phyloP scores from a whole-genome alignment of 2,888 invertebrate genomes.

The Eurytoma californica region DNA sequence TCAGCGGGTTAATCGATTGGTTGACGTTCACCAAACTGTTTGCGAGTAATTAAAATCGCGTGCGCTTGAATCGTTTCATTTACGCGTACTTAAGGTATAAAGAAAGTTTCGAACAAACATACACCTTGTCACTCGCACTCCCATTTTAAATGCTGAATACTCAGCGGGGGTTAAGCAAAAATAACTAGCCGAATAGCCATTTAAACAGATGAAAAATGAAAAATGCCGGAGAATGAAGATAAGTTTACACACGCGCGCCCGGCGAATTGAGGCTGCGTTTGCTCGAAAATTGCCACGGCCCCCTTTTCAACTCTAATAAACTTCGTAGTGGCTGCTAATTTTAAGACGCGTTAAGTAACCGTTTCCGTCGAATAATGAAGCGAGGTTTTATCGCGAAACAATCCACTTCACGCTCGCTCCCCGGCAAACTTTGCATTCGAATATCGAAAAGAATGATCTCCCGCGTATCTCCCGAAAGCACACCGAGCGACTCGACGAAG shows the following conservation, averaged over 20 bases:
- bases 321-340: not conserved
- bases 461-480: no score
- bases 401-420: not conserved
- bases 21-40: constrained; percentile 9
- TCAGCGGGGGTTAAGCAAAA: not conserved
- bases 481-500: not conserved
- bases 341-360: constrained; percentile 1
- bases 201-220: constrained; percentile 23
- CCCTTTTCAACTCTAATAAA: no score
- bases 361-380: not conserved
- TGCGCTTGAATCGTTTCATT: not conserved
- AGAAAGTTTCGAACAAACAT: not conserved
- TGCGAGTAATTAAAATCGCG: no score
- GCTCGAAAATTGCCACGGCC: constrained; percentile 6
- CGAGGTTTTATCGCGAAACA: not conserved
- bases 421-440: constrained; percentile 15
- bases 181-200: not conserved
- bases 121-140: not conserved
- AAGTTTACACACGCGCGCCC: constrained; percentile 14
- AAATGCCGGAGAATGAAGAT: not conserved
- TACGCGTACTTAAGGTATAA: not conserved
- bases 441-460: no score
- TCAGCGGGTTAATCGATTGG: constrained; percentile 10
- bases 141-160: not conserved
- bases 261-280: constrained; percentile 26